These are phyloP conservation scores for Cavia aperea DNA, from an alignment of 2,113 vertebrate species.

Conservation along the genomic window DNA sequence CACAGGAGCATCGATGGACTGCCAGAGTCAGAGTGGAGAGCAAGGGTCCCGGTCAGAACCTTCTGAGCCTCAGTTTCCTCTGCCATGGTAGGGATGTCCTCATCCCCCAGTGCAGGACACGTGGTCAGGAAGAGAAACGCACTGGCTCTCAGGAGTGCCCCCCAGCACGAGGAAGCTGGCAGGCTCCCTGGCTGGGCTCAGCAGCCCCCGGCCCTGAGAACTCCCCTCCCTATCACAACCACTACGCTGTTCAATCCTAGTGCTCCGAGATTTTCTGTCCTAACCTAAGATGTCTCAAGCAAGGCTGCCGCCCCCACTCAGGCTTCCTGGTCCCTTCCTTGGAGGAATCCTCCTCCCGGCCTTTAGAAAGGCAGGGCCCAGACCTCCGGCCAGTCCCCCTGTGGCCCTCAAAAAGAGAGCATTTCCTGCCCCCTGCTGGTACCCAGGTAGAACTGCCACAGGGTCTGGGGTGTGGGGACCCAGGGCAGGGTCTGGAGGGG, in stretches of 20 bases:
- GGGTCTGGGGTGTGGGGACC: not conserved
- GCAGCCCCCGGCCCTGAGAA: no score
- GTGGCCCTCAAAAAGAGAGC: constrained; percentile 27
- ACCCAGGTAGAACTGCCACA: not conserved
- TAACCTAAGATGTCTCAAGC: no score
- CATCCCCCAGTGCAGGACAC: fast-evolving
- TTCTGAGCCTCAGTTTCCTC: not conserved
- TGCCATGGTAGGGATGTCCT: fast-evolving
- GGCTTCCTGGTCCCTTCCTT: not conserved
- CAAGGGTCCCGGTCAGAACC: fast-evolving
- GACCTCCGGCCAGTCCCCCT: not conserved
- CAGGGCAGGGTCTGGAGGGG: not conserved
- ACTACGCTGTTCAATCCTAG: fast-evolving
- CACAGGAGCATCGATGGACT: fast-evolving
- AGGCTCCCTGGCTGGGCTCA: fast-evolving
- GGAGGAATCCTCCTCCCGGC: not conserved
- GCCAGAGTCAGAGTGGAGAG: fast-evolving
- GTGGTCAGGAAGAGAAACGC: not conserved
- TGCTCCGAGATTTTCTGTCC: not conserved
- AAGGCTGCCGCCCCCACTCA: not conserved
- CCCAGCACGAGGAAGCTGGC: not conserved
- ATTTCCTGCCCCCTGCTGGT: constrained; percentile 60
- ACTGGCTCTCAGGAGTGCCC: fast-evolving
- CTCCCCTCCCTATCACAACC: not conserved
- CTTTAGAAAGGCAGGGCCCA: not conserved